Percentiles rank a stretch among this genome's conserved stretches.
Evolutionary conservation across 2,113 vertebrate genomes (phyloP).

Genomic region (Piprites chloris): DNA sequence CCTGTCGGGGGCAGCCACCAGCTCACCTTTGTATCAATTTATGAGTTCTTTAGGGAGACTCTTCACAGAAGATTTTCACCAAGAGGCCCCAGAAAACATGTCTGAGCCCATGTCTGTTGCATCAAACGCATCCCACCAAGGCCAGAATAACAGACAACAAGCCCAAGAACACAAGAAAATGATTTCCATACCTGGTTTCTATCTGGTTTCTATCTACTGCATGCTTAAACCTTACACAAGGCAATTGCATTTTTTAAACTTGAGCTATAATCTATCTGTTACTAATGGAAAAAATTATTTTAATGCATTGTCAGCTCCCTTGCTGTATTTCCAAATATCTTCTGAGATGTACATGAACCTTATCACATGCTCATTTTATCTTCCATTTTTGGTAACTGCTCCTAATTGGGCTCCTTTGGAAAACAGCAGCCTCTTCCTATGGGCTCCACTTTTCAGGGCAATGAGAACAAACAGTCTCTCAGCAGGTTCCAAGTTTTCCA

Average conservation of each 20-base stretch:
- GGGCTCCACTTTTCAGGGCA: neutral
- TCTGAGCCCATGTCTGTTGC: neutral
- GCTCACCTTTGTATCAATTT: neutral
- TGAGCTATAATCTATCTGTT: constrained; percentile 45
- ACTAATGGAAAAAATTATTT: constrained; percentile 46
- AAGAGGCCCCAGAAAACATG: neutral
- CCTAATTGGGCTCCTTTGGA: neutral
- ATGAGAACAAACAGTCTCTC: neutral
- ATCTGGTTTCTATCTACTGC: constrained; percentile 16
- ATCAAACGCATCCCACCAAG: neutral
- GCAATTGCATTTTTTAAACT: constrained; percentile 12
- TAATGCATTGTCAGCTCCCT: constrained; percentile 8
- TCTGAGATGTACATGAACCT: neutral
- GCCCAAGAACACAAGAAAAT: neutral
- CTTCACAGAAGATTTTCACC: neutral
- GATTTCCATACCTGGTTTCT: neutral
- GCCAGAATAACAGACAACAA: neutral
- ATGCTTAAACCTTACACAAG: neutral
- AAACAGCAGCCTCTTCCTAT: neutral
- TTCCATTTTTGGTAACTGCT: neutral
- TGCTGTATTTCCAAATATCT: neutral
- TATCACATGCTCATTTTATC: neutral
- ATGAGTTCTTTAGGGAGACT: neutral
- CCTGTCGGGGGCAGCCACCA: neutral
- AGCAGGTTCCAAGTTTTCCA: neutral